phyloP scores from a whole-genome alignment of 2,797 vertebrate genomes.

The Galaxias olidus region DNA sequence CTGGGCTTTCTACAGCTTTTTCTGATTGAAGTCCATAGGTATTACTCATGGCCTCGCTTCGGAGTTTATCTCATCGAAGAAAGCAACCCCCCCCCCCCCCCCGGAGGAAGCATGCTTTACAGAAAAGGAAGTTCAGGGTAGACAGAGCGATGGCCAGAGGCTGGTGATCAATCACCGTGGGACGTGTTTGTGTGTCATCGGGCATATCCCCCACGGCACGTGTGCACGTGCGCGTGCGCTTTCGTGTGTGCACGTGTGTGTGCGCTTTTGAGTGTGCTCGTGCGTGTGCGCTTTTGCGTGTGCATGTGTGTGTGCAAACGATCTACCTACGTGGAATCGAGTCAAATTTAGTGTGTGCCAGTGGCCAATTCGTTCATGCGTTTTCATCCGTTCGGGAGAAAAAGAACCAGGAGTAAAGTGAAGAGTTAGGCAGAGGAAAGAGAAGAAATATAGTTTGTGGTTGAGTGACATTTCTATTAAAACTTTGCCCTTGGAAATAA shows the following conservation, averaged over 20 bases:
- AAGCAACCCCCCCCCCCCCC: slow-evolving; percentile 52
- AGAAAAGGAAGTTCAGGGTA: slow-evolving; percentile 66
- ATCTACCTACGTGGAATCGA: background rate
- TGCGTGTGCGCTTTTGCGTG: background rate
- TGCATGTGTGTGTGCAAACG: background rate
- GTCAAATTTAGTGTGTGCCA: no score
- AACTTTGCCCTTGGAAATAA: background rate
- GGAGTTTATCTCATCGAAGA: slow-evolving; percentile 63
- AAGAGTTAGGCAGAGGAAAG: background rate
- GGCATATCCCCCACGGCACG: no score
- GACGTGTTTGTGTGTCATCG: slow-evolving; percentile 23
- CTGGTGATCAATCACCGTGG: slow-evolving; percentile 66
- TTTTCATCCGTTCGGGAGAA: no score
- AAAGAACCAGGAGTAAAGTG: no score
- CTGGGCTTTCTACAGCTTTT: slow-evolving; percentile 32
- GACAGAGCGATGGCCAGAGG: slow-evolving; percentile 52
- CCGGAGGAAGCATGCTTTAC: slow-evolving; percentile 58
- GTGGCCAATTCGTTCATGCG: no score
- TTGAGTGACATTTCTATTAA: background rate
- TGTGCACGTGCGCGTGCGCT: no score
- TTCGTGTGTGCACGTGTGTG: no score
- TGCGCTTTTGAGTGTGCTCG: no score
- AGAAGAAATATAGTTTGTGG: background rate
- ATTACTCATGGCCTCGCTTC: slow-evolving; percentile 58
- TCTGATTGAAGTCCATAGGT: slow-evolving; percentile 45